Percentiles rank a stretch among this genome's conserved stretches.
phyloP scores from a whole-genome alignment of 2,797 vertebrate species.

The Diglossa cyanea region DNA sequence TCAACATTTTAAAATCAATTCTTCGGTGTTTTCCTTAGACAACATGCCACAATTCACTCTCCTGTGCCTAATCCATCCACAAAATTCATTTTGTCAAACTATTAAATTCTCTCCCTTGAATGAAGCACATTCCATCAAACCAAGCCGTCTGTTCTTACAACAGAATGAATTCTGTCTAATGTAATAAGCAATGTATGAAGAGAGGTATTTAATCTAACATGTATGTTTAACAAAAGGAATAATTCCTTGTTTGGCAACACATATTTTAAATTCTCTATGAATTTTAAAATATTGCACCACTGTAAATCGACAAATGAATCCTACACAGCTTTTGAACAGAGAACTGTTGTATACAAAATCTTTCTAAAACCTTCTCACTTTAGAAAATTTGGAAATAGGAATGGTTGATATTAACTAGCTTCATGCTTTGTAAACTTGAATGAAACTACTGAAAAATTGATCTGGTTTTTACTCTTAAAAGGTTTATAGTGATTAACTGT shows the following conservation, averaged over 20 bases:
- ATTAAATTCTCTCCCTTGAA: conserved; percentile 10
- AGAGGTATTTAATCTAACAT: conserved; percentile 23
- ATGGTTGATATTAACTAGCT: neutral
- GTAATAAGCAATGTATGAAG: neutral
- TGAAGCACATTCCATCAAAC: conserved; percentile 37
- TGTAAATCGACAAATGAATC: neutral
- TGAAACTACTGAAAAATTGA: neutral
- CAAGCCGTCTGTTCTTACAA: neutral
- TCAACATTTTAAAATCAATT: conserved; percentile 28
- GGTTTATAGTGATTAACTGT: neutral
- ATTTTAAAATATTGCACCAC: neutral
- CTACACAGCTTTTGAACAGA: neutral
- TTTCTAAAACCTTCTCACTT: neutral
- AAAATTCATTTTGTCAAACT: conserved; percentile 43
- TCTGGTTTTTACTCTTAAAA: neutral
- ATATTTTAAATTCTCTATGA: neutral
- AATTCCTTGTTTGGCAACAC: neutral
- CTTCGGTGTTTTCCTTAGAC: conserved; percentile 1
- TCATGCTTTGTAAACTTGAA: neutral
- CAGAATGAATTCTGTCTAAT: conserved; percentile 14
- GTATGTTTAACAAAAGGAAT: conserved; percentile 27
- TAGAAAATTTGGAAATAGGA: neutral
- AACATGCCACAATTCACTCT: conserved; percentile 2
- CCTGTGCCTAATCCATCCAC: conserved; percentile 29
- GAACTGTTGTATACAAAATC: neutral